Evolutionary conservation across 2,888 invertebrate species (phyloP).

Genomic region (Sinotaia quadrata): DNA sequence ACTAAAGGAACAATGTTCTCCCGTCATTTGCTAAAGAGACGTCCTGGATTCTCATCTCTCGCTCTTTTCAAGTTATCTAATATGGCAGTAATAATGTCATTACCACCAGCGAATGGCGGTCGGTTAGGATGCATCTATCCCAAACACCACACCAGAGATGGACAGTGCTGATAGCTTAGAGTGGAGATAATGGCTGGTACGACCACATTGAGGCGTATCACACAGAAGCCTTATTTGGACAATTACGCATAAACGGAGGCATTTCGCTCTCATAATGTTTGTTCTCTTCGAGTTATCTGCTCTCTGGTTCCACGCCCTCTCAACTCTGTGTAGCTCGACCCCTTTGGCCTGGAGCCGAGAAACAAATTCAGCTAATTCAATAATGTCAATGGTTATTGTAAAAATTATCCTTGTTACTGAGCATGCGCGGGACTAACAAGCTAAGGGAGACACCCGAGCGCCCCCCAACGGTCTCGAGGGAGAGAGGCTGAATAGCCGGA

Average conservation of each 20-base stretch:
- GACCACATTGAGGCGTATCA: too few relatives aligned
- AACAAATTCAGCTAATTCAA: constrained; percentile 37
- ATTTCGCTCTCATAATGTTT: constrained; percentile 19
- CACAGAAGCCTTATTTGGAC: constrained; percentile 22
- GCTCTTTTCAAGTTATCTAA: too few relatives aligned
- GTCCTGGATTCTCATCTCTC: too few relatives aligned
- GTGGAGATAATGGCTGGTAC: constrained; percentile 14
- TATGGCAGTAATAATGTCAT: too few relatives aligned
- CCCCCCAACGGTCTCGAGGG: constrained; percentile 12
- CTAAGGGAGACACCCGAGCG: constrained; percentile 20
- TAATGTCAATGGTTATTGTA: constrained; percentile 40
- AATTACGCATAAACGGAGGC: constrained; percentile 25
- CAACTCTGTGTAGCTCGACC: constrained; percentile 2
- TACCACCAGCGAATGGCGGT: neutral
- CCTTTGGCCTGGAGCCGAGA: constrained; percentile 32
- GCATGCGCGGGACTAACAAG: constrained; percentile 24
- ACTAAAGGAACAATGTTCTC: too few relatives aligned
- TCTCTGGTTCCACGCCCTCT: neutral
- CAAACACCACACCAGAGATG: neutral
- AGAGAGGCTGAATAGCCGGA: constrained; percentile 23
- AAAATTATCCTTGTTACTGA: constrained; percentile 38
- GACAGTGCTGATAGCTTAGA: neutral
- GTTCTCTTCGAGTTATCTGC: constrained; percentile 4
- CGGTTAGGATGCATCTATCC: neutral
- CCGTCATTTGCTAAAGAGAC: too few relatives aligned